Evolutionary conservation across 1,140 invertebrate species (phyloP), one percentile per base, ranked within the genome.

Genomic region (Delia radicum): DNA sequence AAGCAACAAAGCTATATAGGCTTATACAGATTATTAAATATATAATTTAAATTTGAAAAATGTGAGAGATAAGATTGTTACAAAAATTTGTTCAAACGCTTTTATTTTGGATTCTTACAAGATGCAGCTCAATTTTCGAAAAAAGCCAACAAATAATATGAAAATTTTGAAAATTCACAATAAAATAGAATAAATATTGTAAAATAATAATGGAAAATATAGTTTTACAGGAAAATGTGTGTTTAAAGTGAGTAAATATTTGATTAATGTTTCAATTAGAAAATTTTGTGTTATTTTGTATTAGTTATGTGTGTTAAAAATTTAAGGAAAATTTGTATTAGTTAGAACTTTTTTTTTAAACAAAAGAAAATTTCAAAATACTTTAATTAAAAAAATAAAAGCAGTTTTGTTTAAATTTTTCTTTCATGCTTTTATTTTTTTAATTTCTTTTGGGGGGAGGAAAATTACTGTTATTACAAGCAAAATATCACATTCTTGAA

Each of bases 131-230:
- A 55, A 24, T 24, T 55, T 7, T n/a, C n/a, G 48, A 55, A 55
- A 55, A 55, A 55, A 55, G 48, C 48, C 48, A 55, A 55, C 37
- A 55, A 55, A 55, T 55, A 55, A 55, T 55, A 21, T 55, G 48
- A 55, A 55, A 55, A 55, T 55, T 55, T 55, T 55, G 48, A 55
- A 55, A 55, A 55, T 4, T 15, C n/a, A 48, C 42, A 55, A 21
- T 21, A 8, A 55, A 55, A 55, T 24, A 21, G 8, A 55, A 7
- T 55, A 55, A 55, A 55, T 55, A 24, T 7, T 21, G 10, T 24
- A 55, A 6, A 55, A 42, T 6, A 37, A 37, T 18, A 55, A 55
- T n/a, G 21, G 48, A 42, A 42, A 42, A 42, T 3, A 42, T 24
- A 55, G n/a, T 4, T 55, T 55, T 55, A 55, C 48, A 24, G n/a